phyloP scores from a whole-genome alignment of 1,140 invertebrate species.

The Centruroides sculpturatus region DNA sequence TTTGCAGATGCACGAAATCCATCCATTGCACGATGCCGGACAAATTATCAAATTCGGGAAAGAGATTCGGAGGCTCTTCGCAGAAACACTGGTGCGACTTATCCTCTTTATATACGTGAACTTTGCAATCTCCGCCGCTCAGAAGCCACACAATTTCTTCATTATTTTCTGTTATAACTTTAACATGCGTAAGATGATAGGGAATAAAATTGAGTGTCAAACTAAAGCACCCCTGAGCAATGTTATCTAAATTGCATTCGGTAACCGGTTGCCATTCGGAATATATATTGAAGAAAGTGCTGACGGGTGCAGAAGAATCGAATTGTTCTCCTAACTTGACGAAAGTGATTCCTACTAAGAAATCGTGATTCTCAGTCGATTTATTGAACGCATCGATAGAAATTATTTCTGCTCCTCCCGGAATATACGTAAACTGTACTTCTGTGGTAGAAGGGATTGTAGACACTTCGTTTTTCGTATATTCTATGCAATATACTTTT shows the following conservation, averaged over 20 bases:
- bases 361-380: constrained; percentile 39
- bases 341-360: constrained; percentile 54
- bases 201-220: constrained; percentile 48
- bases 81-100: not conserved
- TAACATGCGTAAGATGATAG: constrained; percentile 46
- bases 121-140: constrained; percentile 46
- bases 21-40: constrained; percentile 22
- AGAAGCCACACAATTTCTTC: constrained; percentile 44
- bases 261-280: constrained; percentile 37
- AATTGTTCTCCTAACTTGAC: constrained; percentile 38
- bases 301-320: not conserved
- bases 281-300: constrained; percentile 44
- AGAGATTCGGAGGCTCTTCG: constrained; percentile 32
- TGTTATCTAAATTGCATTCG: constrained; percentile 43
- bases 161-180: not conserved
- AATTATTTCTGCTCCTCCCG: constrained; percentile 51
- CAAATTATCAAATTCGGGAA: constrained; percentile 42
- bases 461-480: constrained; percentile 30
- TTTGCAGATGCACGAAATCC: no score
- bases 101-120: constrained; percentile 48
- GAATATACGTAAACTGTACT: constrained; percentile 54
- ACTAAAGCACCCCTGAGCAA: constrained; percentile 49
- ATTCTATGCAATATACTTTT: constrained; percentile 49
- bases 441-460: constrained; percentile 43
- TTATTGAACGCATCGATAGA: constrained; percentile 55